Conservation (phyloP, 2,113 vertebrate genomes). For the Carollia perspicillata region DNA sequence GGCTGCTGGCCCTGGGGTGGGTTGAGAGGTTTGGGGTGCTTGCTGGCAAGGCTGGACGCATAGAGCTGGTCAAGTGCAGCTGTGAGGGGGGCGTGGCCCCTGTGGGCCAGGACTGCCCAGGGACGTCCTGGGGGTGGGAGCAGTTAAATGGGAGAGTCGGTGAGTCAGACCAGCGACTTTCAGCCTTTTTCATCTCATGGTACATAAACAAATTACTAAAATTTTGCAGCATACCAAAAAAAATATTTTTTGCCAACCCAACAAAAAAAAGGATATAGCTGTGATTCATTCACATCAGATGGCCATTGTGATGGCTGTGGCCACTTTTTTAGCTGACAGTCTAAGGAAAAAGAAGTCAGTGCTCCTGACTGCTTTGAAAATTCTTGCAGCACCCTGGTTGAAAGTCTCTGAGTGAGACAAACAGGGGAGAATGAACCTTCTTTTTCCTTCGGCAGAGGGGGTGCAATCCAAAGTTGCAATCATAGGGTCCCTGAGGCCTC, state of each 20-base stretch:
- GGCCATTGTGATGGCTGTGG: not conserved
- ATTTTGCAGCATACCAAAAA: not conserved
- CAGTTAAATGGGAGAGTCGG: not conserved
- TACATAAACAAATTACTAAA: not conserved
- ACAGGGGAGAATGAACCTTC: not conserved
- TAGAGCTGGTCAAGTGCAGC: not conserved
- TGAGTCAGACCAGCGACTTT: not conserved
- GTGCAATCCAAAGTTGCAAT: not conserved
- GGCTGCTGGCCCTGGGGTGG: not conserved
- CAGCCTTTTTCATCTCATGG: not conserved
- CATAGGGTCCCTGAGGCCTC: not conserved
- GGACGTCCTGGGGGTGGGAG: not conserved
- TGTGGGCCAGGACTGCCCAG: not conserved
- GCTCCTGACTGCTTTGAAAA: not conserved
- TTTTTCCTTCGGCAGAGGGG: not conserved
- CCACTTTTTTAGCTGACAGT: not conserved
- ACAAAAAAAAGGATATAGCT: not conserved
- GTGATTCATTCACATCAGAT: not conserved
- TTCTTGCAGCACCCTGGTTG: not conserved
- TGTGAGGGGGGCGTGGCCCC: not conserved
- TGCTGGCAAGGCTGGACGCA: not conserved
- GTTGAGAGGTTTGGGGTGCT: not conserved
- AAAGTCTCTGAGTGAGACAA: not conserved
- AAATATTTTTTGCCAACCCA: not conserved
- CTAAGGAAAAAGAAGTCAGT: not conserved